Evolutionary conservation across 2,888 invertebrate genomes (phyloP), one percentile per base, ranked within the genome.

Genomic region (Rhimphoctona megacephalus): DNA sequence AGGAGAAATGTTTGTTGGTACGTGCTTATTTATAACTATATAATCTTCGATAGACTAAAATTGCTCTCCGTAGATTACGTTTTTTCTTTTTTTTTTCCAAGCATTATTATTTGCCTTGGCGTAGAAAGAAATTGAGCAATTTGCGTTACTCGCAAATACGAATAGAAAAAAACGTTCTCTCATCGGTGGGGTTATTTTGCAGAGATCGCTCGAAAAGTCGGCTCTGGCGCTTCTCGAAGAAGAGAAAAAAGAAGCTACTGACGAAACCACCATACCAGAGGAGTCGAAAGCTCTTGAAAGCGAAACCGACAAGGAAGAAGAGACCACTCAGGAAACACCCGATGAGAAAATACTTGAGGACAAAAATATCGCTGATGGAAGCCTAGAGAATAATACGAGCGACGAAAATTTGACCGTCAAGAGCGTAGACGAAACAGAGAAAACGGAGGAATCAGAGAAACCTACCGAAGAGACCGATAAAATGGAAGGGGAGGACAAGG

Each of bases 401-500:
- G 77, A 73, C 17, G 77, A 85, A 7, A 52, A 49, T n/a, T 11
- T 19, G 19, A 49, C 17, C 11, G 22, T 19, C 2, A 78, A 73
- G 17, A 79, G 81, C 3, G 81, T 85, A 54, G 85, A 30, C 3
- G 89, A 90, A 76, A 88, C 87, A n/a, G 90, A 90, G 46, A 86
- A 89, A 39, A 39, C 81, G 64, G 88, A 88, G 46, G 78, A 77
- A 25, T 39, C 70, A 17, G 46, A 66, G 67, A 88, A 88, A 80
- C 73, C 72, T 52, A 49, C 64, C 43, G 96, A 96, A 87, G 97
- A 97, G 91, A 96, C 97, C 83, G 96, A 97, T 76, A 95, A 97
- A 89, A 96, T 96, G 88, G 95, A 96, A 85, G 96, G 96, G 87
- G 96, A 96, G 8, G 96, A 96, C 81, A 96, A 96, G 87, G 96